Evolutionary conservation across 2,888 invertebrate genomes (phyloP).

Genomic region (Agrochola lychnidis): DNA sequence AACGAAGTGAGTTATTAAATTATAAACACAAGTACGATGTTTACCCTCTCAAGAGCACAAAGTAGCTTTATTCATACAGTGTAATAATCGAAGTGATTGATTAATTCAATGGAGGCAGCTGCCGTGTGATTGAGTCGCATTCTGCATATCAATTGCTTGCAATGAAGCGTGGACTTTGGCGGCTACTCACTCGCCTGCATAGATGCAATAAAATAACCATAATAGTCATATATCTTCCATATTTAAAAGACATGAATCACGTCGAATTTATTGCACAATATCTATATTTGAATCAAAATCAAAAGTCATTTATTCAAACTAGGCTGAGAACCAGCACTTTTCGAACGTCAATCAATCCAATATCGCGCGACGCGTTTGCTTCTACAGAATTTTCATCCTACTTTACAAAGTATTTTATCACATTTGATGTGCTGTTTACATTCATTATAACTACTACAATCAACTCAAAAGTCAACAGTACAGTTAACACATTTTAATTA

Average conservation of each 20-base stretch:
- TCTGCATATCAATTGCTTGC: conserved; percentile 71
- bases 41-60: conserved; percentile 42
- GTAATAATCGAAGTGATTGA: conserved; percentile 72
- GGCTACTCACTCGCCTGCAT: conserved; percentile 50
- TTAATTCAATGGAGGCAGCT: conserved; percentile 69
- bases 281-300: no score
- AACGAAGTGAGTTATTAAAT: conserved; percentile 24
- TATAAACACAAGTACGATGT: conserved; percentile 11
- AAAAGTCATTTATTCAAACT: no score
- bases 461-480: conserved; percentile 24
- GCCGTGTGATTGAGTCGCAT: conserved; percentile 66
- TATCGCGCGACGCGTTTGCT: background rate
- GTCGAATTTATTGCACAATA: conserved; percentile 32
- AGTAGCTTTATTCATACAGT: conserved; percentile 67
- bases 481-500: conserved; percentile 50
- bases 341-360: no score
- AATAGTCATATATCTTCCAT: conserved; percentile 28
- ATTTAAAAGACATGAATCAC: conserved; percentile 45
- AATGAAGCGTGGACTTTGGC: conserved; percentile 66
- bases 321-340: no score
- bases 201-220: conserved; percentile 46
- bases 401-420: background rate
- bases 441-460: background rate
- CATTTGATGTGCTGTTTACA: conserved; percentile 19
- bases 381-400: background rate